Percentiles rank a stretch among this genome's conserved stretches.
phyloP scores from a whole-genome alignment of 2,888 invertebrate genomes.

The Leptinotarsa peninsularis region DNA sequence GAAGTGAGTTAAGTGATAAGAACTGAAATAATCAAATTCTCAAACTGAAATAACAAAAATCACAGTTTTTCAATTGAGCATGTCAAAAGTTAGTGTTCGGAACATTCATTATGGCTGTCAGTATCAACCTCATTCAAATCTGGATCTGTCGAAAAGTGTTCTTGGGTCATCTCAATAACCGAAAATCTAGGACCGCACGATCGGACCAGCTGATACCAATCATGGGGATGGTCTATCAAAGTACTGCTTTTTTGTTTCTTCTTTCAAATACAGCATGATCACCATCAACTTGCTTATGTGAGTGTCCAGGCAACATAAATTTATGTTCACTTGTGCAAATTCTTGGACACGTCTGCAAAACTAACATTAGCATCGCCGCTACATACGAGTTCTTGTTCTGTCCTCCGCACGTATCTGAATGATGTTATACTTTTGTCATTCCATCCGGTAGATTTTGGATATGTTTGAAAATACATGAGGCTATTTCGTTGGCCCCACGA shows the following conservation, averaged over 20 bases:
- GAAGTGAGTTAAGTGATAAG: constrained; percentile 2
- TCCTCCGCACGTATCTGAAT: no score
- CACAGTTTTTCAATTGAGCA: not conserved
- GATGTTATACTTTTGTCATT: no score
- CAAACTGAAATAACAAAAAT: not conserved
- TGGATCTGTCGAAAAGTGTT: not conserved
- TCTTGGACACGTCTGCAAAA: no score
- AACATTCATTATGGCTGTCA: not conserved
- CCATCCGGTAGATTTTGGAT: no score
- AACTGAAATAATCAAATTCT: not conserved
- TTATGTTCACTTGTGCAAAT: no score
- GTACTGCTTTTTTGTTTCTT: constrained; percentile 29
- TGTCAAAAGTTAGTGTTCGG: constrained; percentile 2
- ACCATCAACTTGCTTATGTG: no score
- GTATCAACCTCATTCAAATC: constrained; percentile 1
- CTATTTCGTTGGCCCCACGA: constrained; percentile 44
- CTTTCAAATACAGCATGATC: constrained; percentile 22
- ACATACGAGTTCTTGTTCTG: no score
- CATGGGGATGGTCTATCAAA: constrained; percentile 7
- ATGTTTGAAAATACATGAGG: no score
- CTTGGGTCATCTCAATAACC: constrained; percentile 1
- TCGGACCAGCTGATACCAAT: constrained; percentile 5
- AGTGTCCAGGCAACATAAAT: no score
- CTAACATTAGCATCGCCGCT: no score
- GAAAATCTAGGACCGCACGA: constrained; percentile 11